Conservation (phyloP, 2,797 vertebrate genomes). For the Semotilus atromaculatus region DNA sequence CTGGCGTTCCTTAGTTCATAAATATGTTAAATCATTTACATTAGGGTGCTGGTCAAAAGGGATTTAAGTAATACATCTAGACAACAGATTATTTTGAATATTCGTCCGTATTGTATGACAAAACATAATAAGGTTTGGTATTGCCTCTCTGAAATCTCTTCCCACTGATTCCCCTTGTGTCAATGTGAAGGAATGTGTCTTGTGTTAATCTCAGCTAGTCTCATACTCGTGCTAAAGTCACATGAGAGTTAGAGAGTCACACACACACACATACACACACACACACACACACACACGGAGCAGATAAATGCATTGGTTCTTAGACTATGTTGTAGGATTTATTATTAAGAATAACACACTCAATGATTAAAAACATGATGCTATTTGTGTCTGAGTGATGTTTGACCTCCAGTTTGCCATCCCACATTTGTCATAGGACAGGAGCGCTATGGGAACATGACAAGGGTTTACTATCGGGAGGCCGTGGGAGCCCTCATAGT, state of each 20-base stretch:
- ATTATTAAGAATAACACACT: slow-evolving; percentile 6
- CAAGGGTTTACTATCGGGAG: slow-evolving; percentile 83
- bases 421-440: slow-evolving; percentile 71
- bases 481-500: slow-evolving; percentile 83
- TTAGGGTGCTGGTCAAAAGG: background rate
- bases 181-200: slow-evolving; percentile 62
- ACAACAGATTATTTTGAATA: background rate
- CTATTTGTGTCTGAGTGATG: background rate
- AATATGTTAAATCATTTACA: background rate
- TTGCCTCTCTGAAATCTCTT: background rate
- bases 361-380: background rate
- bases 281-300: background rate
- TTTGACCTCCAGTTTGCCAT: slow-evolving; percentile 5
- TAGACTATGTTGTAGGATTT: background rate
- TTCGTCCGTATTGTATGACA: background rate
- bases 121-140: background rate
- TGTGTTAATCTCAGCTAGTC: slow-evolving; percentile 69
- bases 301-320: background rate
- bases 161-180: background rate
- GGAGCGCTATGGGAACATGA: slow-evolving; percentile 86
- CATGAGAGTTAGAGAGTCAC: slow-evolving; percentile 67
- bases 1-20: background rate
- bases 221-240: slow-evolving; percentile 74
- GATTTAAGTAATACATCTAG: background rate
- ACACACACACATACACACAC: slow-evolving; percentile 11